Evolutionary conservation across 2,888 invertebrate genomes (phyloP).

Genomic region (Hydrotaea cyrtoneurina): DNA sequence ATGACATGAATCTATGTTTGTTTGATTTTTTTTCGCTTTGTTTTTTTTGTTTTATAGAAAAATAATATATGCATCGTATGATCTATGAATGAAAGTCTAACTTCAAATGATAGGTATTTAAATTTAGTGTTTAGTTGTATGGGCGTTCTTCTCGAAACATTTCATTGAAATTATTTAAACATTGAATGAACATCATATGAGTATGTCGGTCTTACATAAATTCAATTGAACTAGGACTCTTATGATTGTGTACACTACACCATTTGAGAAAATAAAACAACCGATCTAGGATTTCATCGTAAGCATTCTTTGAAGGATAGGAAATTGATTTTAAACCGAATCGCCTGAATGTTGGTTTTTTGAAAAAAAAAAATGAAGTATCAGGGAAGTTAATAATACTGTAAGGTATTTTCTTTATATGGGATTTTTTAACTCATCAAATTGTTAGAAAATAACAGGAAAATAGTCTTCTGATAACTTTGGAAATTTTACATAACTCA

Average conservation of each 20-base stretch:
- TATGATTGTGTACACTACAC: background rate
- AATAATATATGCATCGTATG: background rate
- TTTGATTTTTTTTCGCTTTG: slow-evolving; percentile 3
- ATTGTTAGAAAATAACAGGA: too few relatives aligned
- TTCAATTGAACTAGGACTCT: background rate
- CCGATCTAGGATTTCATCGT: too few relatives aligned
- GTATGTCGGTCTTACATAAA: background rate
- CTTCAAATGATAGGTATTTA: background rate
- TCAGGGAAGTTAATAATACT: too few relatives aligned
- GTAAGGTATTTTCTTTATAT: too few relatives aligned
- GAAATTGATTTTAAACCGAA: too few relatives aligned
- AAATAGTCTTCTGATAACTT: too few relatives aligned
- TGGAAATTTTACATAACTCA: too few relatives aligned
- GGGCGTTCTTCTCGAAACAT: background rate
- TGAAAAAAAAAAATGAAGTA: too few relatives aligned
- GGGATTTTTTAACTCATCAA: too few relatives aligned
- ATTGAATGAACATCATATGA: background rate
- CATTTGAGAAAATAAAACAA: too few relatives aligned
- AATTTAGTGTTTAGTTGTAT: background rate
- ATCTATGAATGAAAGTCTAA: slow-evolving; percentile 4
- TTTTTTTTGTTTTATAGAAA: slow-evolving; percentile 21
- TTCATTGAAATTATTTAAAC: slow-evolving; percentile 7
- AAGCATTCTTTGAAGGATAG: too few relatives aligned
- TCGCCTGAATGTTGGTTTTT: too few relatives aligned
- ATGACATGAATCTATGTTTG: slow-evolving; percentile 27